phyloP scores from a whole-genome alignment of 64 coral and sea anemone species.

The Catalaphyllia jardinei region DNA sequence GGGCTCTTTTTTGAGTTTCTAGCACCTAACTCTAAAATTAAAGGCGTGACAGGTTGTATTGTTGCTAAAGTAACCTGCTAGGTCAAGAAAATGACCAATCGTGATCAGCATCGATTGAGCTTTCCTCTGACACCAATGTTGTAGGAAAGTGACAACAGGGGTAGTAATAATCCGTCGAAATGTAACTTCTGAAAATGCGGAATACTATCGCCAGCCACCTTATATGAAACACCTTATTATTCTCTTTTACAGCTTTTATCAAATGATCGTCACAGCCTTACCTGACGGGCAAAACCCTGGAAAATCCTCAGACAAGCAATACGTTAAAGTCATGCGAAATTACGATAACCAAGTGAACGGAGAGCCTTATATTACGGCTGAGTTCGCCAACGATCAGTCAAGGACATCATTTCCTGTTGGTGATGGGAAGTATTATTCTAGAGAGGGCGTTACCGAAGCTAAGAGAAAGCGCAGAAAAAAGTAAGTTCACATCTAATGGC shows the following conservation, averaged over 20 bases:
- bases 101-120: too few relatives aligned
- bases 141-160: too few relatives aligned
- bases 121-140: too few relatives aligned
- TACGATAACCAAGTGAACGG: background rate
- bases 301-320: background rate
- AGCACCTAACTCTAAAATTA: too few relatives aligned
- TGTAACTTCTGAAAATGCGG: too few relatives aligned
- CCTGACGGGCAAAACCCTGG: background rate
- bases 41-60: too few relatives aligned
- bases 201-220: too few relatives aligned
- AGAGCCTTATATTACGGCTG: constrained; percentile 12
- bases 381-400: background rate
- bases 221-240: background rate
- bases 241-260: background rate
- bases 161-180: too few relatives aligned
- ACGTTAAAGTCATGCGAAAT: background rate
- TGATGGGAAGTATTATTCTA: background rate
- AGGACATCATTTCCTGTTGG: constrained; percentile 4
- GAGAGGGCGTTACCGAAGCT: background rate
- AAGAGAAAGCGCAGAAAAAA: background rate
- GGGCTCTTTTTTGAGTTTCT: too few relatives aligned
- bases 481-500: background rate
- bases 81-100: too few relatives aligned
- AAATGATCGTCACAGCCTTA: background rate
- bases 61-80: too few relatives aligned